phyloP scores from a whole-genome alignment of 1,140 invertebrate genomes.

The Neomicropteryx cornuta region DNA sequence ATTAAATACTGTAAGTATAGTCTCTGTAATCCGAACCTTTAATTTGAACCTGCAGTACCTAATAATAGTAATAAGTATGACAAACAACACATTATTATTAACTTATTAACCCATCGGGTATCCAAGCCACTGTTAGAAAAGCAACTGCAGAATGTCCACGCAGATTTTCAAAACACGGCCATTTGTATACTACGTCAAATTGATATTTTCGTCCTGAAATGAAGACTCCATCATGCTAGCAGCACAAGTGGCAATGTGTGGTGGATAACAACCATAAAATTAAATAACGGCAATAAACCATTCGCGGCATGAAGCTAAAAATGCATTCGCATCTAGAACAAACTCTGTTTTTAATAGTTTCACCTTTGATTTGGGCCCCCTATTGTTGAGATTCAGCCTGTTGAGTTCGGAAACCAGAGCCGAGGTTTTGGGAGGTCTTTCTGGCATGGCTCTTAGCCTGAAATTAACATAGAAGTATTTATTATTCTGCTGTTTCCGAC shows the following conservation, averaged over 20 bases:
- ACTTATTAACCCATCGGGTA: no score
- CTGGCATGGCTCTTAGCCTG: constrained; percentile 26
- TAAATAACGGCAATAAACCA: no score
- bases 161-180: no score
- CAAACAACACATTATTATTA: no score
- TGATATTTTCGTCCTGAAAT: not conserved
- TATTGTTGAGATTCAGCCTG: constrained; percentile 27
- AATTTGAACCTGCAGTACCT: no score
- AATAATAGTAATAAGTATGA: no score
- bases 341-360: constrained; percentile 5
- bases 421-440: constrained; percentile 33
- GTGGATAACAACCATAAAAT: not conserved
- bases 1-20: no score
- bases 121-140: no score
- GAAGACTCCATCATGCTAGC: not conserved
- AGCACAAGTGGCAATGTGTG: not conserved
- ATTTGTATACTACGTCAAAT: no score
- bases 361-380: constrained; percentile 4
- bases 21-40: no score
- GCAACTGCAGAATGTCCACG: no score
- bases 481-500: no score
- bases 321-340: not conserved
- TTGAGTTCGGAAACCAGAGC: constrained; percentile 30
- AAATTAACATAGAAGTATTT: constrained; percentile 7
- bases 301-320: not conserved